Base-by-base conservation (phyloP, 2,113 vertebrate species). In the sheep (Ovis aries) region DNA sequence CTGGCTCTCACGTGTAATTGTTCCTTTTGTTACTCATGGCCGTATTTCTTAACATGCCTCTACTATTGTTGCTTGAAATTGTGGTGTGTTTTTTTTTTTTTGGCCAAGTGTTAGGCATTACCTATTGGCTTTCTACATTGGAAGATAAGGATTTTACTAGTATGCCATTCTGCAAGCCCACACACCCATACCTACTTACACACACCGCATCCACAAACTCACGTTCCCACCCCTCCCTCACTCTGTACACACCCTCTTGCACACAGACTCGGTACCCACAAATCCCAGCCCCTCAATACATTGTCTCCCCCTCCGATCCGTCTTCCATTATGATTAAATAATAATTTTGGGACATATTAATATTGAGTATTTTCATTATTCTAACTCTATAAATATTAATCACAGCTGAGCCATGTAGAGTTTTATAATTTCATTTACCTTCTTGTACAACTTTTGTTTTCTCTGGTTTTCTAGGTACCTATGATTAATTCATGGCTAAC, bases 341-440 rank as follows among this genome's bases (percentile, higher is more conserved):
- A 96, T 98, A 97, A 97, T 97, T 97, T 89, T 89, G 97, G 71
- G 62, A 55, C 89, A 60, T 97, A 98, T 98, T 97, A 97, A 96
- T 97, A 98, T 97, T 98, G 97, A 98, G 97, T 98, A 96, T 98
- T 98, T 98, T 98, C 97, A 91, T 97, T 97, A 97, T 97, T 95
- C 95, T 94, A 93, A 96, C 96, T 97, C 96, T 97, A 97, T 98
- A 98, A 98, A 98, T 98, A 97, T 98, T 97, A 97, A 98, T 98
- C 95, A 94, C 96, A 91, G 86, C 86, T 74, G 96, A 98, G 96
- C 96, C 97, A 93, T 95, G 98, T 97, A 94, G 97, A 98, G 94
- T 98, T 98, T 97, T 80, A 91, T 98, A 97, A 98, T 98, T 98
- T 98, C 97, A 98, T 97, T 97, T 98, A 97, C 97, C 95, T 97